These are phyloP conservation scores for Ciconia maguari DNA, from an alignment of 2,113 vertebrate species.

Conservation along the genomic window DNA sequence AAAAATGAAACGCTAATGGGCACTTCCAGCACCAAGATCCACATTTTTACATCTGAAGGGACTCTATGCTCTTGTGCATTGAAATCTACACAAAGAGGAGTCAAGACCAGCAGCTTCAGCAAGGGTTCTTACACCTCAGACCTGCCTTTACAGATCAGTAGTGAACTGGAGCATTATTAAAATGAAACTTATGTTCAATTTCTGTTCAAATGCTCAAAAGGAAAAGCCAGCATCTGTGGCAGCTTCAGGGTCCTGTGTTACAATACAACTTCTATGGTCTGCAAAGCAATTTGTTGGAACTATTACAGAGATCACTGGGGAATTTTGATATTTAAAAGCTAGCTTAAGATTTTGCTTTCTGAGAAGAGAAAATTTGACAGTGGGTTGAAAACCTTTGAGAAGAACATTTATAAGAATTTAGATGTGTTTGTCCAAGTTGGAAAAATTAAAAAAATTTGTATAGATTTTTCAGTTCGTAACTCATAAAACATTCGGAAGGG, in stretches of 20 bases:
- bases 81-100: not conserved
- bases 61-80: not conserved
- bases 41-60: not conserved
- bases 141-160: not conserved
- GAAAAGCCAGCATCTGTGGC: not conserved
- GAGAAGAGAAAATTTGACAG: not conserved
- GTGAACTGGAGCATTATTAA: not conserved
- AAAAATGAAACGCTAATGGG: not conserved
- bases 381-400: not conserved
- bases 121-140: accelerated
- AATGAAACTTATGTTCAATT: not conserved
- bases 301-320: not conserved
- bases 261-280: accelerated
- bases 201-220: not conserved
- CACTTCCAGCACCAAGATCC: not conserved
- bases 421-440: not conserved
- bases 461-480: not conserved
- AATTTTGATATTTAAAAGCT: not conserved
- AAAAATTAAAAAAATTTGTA: too few relatives aligned
- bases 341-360: not conserved
- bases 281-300: not conserved
- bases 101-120: not conserved
- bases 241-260: not conserved
- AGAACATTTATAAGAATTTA: not conserved
- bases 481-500: not conserved